Base-by-base conservation (phyloP, 2,113 vertebrate genomes). In the Crypturellus undulatus region DNA sequence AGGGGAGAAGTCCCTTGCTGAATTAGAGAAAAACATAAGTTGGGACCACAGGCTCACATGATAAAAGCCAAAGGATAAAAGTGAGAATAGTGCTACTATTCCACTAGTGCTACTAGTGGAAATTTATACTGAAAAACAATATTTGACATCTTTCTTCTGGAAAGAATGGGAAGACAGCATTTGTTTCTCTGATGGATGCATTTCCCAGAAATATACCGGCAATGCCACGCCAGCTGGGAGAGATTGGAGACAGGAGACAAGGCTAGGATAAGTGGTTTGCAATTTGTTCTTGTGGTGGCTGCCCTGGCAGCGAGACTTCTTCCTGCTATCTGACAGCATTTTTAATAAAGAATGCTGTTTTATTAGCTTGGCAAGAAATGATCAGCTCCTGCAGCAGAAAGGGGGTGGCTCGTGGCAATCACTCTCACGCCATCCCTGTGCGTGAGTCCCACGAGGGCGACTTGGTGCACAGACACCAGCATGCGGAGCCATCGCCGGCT, bases 301-400 rank as follows among this genome's bases (percentile, higher is more conserved):
- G 26, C 28, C 59, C 75, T 90, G 43, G 76, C 77, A 78, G 30
- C 80, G 42, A 71, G 45, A 87, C 9, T 51, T 90, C 70, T 93
- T 81, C 79, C 67, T 92, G 47, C 25, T 87, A 78, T 91, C 67
- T 91, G 60, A 71, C 65, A 93, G 38, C 45, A 51, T 63, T 84
- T 92, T 72, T 45, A 90, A 77, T 64, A 28, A 82, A 87, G 17
- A 22, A 34, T 80, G 40, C 58, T 47, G 45, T 34, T 83, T 64
- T 81, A 64, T 94, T 86, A 90, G 42, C 80, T 86, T 84, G 40
- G 36, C 63, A 70, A 94, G 78, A 84, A 94, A 88, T 42, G 51
- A 78, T 21, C 71, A 73, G 59, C 59, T 85, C 56, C 68, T 67
- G 51, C 54, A 84, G 70, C 22, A 84, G 19, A 70, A 42, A 12